phyloP scores from a whole-genome alignment of 2,797 vertebrate genomes.

The Vireo griseus region DNA sequence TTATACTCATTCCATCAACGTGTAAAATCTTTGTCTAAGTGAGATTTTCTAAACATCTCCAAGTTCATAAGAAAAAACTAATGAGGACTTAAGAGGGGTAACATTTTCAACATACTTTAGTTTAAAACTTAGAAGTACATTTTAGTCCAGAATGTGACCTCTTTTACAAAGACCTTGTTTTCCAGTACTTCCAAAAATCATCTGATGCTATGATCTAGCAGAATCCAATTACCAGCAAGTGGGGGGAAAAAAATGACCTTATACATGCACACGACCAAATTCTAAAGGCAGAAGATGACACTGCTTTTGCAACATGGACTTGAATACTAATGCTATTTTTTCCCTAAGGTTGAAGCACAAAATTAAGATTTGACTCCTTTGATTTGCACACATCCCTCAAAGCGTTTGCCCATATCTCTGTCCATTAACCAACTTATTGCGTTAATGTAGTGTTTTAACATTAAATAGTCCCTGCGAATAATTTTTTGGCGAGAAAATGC shows the following conservation, averaged over 20 bases:
- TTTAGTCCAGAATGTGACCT: background rate
- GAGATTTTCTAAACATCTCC: background rate
- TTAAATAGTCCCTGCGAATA: background rate
- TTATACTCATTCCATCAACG: background rate
- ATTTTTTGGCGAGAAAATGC: background rate
- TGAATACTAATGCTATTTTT: background rate
- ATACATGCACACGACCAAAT: background rate
- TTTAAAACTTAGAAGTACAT: background rate
- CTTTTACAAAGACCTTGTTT: background rate
- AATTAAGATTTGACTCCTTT: background rate
- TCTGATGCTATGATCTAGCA: background rate
- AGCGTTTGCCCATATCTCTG: fast-evolving
- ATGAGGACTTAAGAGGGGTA: background rate
- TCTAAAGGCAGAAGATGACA: background rate
- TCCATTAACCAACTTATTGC: background rate
- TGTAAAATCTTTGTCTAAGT: background rate
- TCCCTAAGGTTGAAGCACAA: background rate
- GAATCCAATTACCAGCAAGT: background rate
- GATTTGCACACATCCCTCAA: background rate
- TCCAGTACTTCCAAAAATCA: background rate
- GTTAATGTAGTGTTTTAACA: background rate
- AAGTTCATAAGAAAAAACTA: background rate
- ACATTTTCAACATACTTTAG: background rate
- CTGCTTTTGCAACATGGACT: background rate
- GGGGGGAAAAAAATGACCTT: too few species aligned